Evolutionary conservation across 2,888 invertebrate species (phyloP), one percentile per base, ranked within the genome.

Genomic region (Zygothrica quintamaculata): DNA sequence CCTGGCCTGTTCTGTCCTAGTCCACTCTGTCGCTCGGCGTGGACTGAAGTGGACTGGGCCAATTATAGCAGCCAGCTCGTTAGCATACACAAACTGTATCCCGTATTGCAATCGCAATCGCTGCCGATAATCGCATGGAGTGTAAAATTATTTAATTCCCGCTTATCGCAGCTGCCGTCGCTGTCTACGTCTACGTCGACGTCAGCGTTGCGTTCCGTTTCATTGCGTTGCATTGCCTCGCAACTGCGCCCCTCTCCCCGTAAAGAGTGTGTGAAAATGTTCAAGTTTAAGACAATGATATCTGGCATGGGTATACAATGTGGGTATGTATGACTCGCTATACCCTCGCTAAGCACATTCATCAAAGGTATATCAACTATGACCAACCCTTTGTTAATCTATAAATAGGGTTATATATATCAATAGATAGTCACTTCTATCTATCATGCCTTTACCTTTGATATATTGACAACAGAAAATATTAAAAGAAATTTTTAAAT

Each of bases 91-190:
- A 77, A 77, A 74, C 71, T 84, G 79, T 76, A 79, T 79, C 86
- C n/a, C 79, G 86, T 88, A 88, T 88, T 81, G 86, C 84, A 84
- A 82, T 88, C 72, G 70, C 85, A 78, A 82, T 87, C 80, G 87
- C 74, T 37, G 75, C 84, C 75, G 86, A 88, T 88, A 88, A 88
- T 88, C 89, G 88, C 77, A 59, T 81, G 66, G 88, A 82, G 86
- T 87, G 82, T 87, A 82, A 87, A 82, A 82, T 82, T 87, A 82
- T 82, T 82, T 82, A 82, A 82, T 82, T 82, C 82, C 74, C 77
- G 87, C 82, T 82, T 82, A 82, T 82, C 82, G 67, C 85, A 77
- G 79, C 70, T 66, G 76, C 75, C 40, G 40, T 11, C 57, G 33
- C 36, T n/a, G 42, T 18, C 39, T 31, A 9, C 50, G 9, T n/a